A percentile compares a stretch with the other conserved stretches of the same genome.
phyloP scores from a whole-genome alignment of 2,888 invertebrate species.

The Colostygia pectinataria region DNA sequence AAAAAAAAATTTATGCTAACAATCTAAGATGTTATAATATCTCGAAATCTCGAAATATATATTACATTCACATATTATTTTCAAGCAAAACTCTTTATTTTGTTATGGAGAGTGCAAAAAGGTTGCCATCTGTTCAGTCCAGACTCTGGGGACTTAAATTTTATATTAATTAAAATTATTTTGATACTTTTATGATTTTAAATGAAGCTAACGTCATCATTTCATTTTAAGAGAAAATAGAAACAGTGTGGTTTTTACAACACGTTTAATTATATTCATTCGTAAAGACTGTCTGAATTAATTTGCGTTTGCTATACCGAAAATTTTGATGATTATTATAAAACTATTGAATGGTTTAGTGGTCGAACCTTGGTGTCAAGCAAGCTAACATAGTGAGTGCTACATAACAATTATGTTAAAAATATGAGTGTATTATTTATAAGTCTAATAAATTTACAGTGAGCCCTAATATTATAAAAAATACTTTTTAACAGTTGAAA shows the following conservation, averaged over 20 bases:
- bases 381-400: too few species aligned
- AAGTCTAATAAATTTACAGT: conserved; percentile 29
- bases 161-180: conserved; percentile 7
- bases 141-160: conserved; percentile 1
- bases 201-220: conserved; percentile 6
- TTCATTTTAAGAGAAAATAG: conserved; percentile 5
- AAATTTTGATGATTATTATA: too few species aligned
- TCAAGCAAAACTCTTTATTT: too few species aligned
- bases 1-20: neutral
- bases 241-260: conserved; percentile 1
- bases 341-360: too few species aligned
- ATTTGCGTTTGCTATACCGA: neutral
- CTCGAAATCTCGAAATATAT: too few species aligned
- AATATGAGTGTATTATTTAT: conserved; percentile 24
- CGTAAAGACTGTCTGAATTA: conserved; percentile 1
- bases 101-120: conserved; percentile 1
- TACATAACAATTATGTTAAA: too few species aligned
- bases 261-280: neutral
- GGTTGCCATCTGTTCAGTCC: neutral
- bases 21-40: too few species aligned
- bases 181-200: conserved; percentile 7
- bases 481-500: conserved; percentile 28
- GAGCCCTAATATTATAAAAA: conserved; percentile 24
- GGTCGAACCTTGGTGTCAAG: too few species aligned
- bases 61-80: too few species aligned